Percentiles rank a stretch among this genome's conserved stretches.
These are phyloP conservation scores for Halichoerus grypus DNA, from an alignment of 2,113 vertebrate genomes.

Conservation along the genomic window DNA sequence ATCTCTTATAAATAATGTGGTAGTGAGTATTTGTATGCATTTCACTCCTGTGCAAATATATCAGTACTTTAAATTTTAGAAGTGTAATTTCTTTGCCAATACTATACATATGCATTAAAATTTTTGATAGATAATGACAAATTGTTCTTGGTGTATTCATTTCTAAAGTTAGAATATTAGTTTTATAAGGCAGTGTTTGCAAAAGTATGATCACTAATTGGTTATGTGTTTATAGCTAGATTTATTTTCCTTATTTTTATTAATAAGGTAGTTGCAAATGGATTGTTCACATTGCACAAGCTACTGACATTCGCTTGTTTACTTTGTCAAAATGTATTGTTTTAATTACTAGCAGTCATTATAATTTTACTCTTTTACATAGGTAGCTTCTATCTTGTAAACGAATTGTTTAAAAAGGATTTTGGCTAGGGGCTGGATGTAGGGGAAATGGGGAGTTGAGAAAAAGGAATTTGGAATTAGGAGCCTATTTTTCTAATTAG, in stretches of 20 bases:
- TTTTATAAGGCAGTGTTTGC: constrained; percentile 32
- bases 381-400: constrained; percentile 24
- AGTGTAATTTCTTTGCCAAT: constrained; percentile 20
- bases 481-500: neutral
- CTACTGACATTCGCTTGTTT: neutral
- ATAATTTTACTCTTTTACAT: constrained; percentile 26
- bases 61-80: constrained; percentile 36
- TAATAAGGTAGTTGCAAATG: neutral
- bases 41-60: neutral
- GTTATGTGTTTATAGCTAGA: constrained; percentile 34
- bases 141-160: constrained; percentile 34
- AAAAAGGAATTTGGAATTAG: constrained; percentile 32
- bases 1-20: constrained; percentile 4
- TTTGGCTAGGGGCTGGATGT: neutral
- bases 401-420: constrained; percentile 38
- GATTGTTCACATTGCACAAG: neutral
- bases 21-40: neutral
- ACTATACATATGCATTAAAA: neutral
- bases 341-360: constrained; percentile 19
- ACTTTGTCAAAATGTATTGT: constrained; percentile 55
- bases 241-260: constrained; percentile 55
- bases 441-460: constrained; percentile 2
- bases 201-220: neutral
- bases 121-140: neutral
- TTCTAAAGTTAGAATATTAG: constrained; percentile 41